A percentile compares a stretch with the other conserved stretches of the same genome.
Evolutionary conservation across 2,888 invertebrate genomes (phyloP).

Genomic region (Plagodis pulveraria): DNA sequence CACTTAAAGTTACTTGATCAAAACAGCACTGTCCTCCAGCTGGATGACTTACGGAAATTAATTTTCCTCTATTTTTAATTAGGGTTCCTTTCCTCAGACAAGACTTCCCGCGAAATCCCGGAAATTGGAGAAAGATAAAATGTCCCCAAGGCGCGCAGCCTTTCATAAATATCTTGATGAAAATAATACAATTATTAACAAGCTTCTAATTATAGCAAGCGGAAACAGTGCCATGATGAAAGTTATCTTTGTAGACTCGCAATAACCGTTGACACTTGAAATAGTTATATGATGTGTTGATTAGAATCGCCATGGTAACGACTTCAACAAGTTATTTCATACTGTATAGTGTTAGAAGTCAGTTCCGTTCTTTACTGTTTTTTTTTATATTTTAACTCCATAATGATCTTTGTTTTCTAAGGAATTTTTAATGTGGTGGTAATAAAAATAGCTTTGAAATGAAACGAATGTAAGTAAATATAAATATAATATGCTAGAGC

Average conservation of each 20-base stretch:
- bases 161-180: constrained; percentile 18
- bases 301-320: too few relatives aligned
- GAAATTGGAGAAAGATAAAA: constrained; percentile 55
- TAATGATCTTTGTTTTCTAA: too few relatives aligned
- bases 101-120: constrained; percentile 39
- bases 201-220: constrained; percentile 13
- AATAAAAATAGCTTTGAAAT: too few relatives aligned
- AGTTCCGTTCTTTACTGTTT: too few relatives aligned
- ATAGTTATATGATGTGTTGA: too few relatives aligned
- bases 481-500: too few relatives aligned
- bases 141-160: constrained; percentile 30
- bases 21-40: constrained; percentile 3
- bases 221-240: neutral
- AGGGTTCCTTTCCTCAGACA: constrained; percentile 38
- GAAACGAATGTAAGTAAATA: too few relatives aligned
- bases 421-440: too few relatives aligned
- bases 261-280: too few relatives aligned
- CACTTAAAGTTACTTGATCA: neutral
- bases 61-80: constrained; percentile 52
- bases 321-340: too few relatives aligned
- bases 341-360: too few relatives aligned
- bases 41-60: constrained; percentile 41
- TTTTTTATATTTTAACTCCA: too few relatives aligned
- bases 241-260: neutral
- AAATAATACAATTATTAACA: constrained; percentile 11